Percentiles rank a stretch among this genome's conserved stretches.
Conservation (phyloP, 1,140 invertebrate species). For the Drosophila rufa region DNA sequence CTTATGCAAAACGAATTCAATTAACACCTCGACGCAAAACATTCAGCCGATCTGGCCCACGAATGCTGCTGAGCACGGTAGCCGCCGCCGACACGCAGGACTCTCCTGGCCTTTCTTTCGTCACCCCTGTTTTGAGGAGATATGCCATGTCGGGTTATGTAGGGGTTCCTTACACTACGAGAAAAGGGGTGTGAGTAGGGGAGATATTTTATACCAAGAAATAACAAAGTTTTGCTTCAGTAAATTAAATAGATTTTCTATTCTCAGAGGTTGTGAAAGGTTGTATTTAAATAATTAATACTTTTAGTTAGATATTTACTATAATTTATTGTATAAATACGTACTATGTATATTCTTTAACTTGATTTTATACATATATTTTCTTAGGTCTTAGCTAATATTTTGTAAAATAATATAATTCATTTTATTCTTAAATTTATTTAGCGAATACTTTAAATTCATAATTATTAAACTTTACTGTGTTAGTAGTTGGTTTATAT, state of each 20-base stretch:
- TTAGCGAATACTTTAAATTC: too few species aligned
- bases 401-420: background rate
- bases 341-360: background rate
- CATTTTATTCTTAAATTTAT: background rate
- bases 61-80: slow-evolving; percentile 53
- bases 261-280: too few species aligned
- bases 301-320: too few species aligned
- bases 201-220: background rate
- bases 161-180: slow-evolving; percentile 4
- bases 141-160: background rate
- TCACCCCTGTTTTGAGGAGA: slow-evolving; percentile 52
- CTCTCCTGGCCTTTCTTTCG: slow-evolving; percentile 56
- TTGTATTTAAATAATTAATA: too few species aligned
- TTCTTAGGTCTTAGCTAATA: background rate
- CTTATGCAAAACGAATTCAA: slow-evolving; percentile 85
- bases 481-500: too few species aligned
- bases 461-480: too few species aligned
- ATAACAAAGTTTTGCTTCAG: too few species aligned
- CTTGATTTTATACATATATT: too few species aligned
- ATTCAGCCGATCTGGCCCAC: slow-evolving; percentile 44
- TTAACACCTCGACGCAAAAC: slow-evolving; percentile 80
- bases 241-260: too few species aligned
- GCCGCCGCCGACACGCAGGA: slow-evolving; percentile 61
- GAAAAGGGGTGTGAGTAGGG: background rate
- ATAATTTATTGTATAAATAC: too few species aligned